Base-by-base conservation (phyloP, 2,113 vertebrate genomes). In the Candoia aspera region DNA sequence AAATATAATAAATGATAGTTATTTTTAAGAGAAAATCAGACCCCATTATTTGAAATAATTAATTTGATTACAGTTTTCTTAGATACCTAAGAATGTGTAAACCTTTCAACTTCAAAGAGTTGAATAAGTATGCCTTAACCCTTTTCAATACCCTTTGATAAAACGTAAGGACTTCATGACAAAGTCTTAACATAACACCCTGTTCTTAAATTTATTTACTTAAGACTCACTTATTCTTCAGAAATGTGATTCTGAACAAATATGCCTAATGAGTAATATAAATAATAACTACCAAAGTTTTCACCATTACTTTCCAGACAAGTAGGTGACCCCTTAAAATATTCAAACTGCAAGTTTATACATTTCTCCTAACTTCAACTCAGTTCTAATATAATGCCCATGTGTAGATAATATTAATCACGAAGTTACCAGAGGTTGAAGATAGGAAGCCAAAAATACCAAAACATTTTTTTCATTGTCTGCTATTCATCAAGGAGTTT, bases 41-140 rank as follows among this genome's bases (percentile, higher is more conserved):
- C 59, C 55, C 37, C 92, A 8, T 90, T 94, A 93, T 84, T 53
- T 95, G 90, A 92, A 95, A 60, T 1, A n/a, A 49, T 83, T 93
- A 64, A 2, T 58, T 3, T 95, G 90, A 92, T 93, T 95, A 60
- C 26, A 90, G 68, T 68, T 64, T 87, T 24, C 84, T 87, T 91
- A 93, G 92, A 54, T 86, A 92, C 84, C 86, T 90, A 92, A 19
- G 29, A 94, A 92, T 37, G 60, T 94, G 42, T 91, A 94, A 92
- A 49, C 21, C 91, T 95, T 95, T 92, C 12, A 23, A 94, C 89
- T 92, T 94, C 94, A 94, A 84, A 92, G 42, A 46, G 33, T 91
- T 91, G 0, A 53, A 1, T 92, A 92, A 96, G 54, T 23, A 93
- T 89, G 91, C 91, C 54, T 19, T 93, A 92, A 90, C 84, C 90